Evolutionary conservation across 1,140 invertebrate species (phyloP).

Genomic region (Lepidurus packardi): DNA sequence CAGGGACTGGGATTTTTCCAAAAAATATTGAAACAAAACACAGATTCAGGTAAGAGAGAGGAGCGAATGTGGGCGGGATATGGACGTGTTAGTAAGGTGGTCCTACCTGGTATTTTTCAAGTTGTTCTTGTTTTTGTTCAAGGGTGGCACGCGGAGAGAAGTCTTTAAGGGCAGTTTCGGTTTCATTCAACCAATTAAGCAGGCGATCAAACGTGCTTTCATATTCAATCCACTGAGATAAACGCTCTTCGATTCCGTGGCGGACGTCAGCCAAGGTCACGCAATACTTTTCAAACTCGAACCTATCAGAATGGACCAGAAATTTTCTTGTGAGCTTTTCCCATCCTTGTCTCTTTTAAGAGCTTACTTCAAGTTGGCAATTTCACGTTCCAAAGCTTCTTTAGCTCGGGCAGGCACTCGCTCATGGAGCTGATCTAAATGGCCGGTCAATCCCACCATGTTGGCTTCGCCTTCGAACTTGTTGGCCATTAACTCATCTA

Average conservation of each 20-base stretch:
- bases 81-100: not conserved
- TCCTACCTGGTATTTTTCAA: constrained; percentile 80
- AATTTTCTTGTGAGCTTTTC: not conserved
- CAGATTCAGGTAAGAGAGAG: not conserved
- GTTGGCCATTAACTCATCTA: constrained; percentile 70
- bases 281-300: constrained; percentile 76
- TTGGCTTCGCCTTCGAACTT: constrained; percentile 65
- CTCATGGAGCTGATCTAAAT: constrained; percentile 56
- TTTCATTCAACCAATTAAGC: constrained; percentile 74
- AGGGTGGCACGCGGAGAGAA: constrained; percentile 74
- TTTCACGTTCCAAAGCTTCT: constrained; percentile 72
- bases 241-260: constrained; percentile 70
- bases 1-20: not conserved
- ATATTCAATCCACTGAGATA: constrained; percentile 86
- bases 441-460: constrained; percentile 50
- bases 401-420: constrained; percentile 65
- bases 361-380: constrained; percentile 60
- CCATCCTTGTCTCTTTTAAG: not conserved
- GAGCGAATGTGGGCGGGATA: not conserved
- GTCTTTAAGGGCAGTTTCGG: constrained; percentile 79
- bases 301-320: constrained; percentile 41
- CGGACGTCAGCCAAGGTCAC: constrained; percentile 66
- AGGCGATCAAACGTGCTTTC: constrained; percentile 77
- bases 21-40: not conserved
- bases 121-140: constrained; percentile 84